Evolutionary conservation across 2,797 vertebrate species (phyloP), one percentile per base, ranked within the genome.

Genomic region (Propithecus deckenii): DNA sequence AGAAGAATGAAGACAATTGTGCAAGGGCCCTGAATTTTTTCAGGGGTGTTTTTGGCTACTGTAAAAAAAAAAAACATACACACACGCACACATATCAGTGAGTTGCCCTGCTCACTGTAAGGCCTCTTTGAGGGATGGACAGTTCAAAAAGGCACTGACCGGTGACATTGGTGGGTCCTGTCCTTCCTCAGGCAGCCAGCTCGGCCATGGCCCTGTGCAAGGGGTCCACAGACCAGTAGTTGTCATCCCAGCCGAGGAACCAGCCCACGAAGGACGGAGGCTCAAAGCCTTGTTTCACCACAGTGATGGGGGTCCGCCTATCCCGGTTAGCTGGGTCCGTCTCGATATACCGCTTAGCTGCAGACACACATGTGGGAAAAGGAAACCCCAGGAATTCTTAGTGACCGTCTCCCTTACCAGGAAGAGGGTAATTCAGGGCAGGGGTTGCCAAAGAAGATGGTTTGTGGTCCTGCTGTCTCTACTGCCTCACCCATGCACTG

Each of bases 161-260:
- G 61, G 89, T 32, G 65, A 89, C 5, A 9, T 0, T 10, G 94
- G 55, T 71, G 65, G 95, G 61, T 25, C 75, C 96, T 48, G 86
- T 15, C 80, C 28, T 38, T 92, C 0, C 89, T 98, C 97, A 99
- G 94, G 99, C 98, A 69, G 99, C 98, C 97, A 99, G 99, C 4
- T 99, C 99, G 13, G 99, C 99, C 99, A 99, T 98, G 22, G 99
- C 99, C 38, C 99, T 98, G 96, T 99, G 98, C 98, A 99, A 98
- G 0, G 99, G 99, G 96, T 99, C 99, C 8, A 98, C 98, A 92
- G 98, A 98, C 99, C 99, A 99, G 99, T 99, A 99, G 89, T 99
- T 99, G 0, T 99, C 97, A 3, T 99, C 99, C 99, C 99, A 99
- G 97, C 99, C 99, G 94, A 99, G 98, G 99, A 99, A 99, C 99